Percentiles rank a stretch among this genome's conserved stretches.
Evolutionary conservation across 2,797 vertebrate genomes (phyloP).

Genomic region (Rhinatrema bivittatum): DNA sequence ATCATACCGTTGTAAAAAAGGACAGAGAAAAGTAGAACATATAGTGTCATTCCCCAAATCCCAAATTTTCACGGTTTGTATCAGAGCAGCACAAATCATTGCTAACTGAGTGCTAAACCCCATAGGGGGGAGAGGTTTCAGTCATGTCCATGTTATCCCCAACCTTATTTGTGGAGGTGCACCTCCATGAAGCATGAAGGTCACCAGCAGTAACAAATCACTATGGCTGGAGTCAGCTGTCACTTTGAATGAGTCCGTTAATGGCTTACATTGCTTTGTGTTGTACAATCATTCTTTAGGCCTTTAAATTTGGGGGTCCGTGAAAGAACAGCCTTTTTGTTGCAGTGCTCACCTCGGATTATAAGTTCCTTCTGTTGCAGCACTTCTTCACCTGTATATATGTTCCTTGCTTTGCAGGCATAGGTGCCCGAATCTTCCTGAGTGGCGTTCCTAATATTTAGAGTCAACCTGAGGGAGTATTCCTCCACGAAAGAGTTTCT

Average conservation of each 20-base stretch:
- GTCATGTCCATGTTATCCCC: slow-evolving; percentile 51
- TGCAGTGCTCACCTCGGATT: slow-evolving; percentile 81
- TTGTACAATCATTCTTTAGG: slow-evolving; percentile 67
- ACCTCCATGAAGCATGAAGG: slow-evolving; percentile 57
- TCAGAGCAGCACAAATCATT: slow-evolving; percentile 45
- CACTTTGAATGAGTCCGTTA: slow-evolving; percentile 67
- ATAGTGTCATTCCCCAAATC: slow-evolving; percentile 58
- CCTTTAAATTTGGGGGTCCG: slow-evolving; percentile 71
- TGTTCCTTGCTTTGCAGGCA: slow-evolving; percentile 73
- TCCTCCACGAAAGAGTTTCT: slow-evolving; percentile 50
- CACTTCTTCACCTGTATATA: slow-evolving; percentile 66
- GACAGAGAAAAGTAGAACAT: slow-evolving; percentile 35
- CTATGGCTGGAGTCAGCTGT: slow-evolving; percentile 63
- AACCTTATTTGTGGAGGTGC: slow-evolving; percentile 53
- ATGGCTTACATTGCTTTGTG: slow-evolving; percentile 66
- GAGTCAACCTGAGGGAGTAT: slow-evolving; percentile 65
- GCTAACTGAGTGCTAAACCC: slow-evolving; percentile 48
- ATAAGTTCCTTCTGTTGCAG: slow-evolving; percentile 73
- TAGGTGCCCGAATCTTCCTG: slow-evolving; percentile 75
- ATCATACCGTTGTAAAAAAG: slow-evolving; percentile 50
- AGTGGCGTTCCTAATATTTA: slow-evolving; percentile 74
- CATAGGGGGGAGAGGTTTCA: slow-evolving; percentile 12
- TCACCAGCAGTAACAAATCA: slow-evolving; percentile 63
- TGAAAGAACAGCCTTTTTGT: slow-evolving; percentile 69
- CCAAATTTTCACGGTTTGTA: slow-evolving; percentile 45